Conservation (phyloP, 2,797 vertebrate genomes). For the Typhlichthys eigenmanni region DNA sequence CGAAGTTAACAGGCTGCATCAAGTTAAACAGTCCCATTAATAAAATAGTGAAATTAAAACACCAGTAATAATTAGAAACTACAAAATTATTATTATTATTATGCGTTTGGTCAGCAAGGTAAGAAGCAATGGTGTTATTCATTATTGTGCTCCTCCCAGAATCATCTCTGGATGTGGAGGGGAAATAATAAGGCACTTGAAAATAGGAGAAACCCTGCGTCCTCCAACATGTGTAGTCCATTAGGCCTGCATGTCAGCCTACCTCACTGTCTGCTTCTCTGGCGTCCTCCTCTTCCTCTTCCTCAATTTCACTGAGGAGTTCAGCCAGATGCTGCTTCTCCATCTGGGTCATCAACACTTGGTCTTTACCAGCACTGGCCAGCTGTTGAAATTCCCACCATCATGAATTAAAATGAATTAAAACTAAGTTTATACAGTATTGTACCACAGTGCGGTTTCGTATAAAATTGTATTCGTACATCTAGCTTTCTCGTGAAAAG, state of each 20-base stretch:
- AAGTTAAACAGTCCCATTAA: conserved; percentile 8
- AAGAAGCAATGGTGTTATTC: conserved; percentile 10
- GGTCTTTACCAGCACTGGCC: conserved; percentile 74
- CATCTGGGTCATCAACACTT: conserved; percentile 75
- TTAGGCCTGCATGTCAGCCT: conserved; percentile 55
- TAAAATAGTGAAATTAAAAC: conserved; percentile 11
- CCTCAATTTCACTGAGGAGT: conserved; percentile 81
- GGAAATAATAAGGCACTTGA: conserved; percentile 35
- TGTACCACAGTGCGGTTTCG: conserved; percentile 10
- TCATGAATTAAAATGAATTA: conserved; percentile 9
- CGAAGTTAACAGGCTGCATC: conserved; percentile 17
- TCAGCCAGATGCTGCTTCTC: conserved; percentile 84
- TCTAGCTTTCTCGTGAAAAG: conserved; percentile 16
- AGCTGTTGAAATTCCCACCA: conserved; percentile 74
- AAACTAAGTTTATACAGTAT: conserved; percentile 15
- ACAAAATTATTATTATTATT: neutral
- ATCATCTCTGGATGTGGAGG: conserved; percentile 21
- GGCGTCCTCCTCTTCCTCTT: conserved; percentile 62
- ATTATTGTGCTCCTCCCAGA: conserved; percentile 3
- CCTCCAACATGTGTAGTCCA: conserved; percentile 51
- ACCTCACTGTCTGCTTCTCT: conserved; percentile 75
- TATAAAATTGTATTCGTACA: conserved; percentile 5
- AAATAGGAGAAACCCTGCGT: conserved; percentile 25
- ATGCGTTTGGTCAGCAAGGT: neutral
- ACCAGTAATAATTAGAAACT: neutral